These are phyloP conservation scores for Haliclystus octoradiatus DNA, from an alignment of 30 jellyfish, hydroid and myxozoan species.

Conservation along the genomic window DNA sequence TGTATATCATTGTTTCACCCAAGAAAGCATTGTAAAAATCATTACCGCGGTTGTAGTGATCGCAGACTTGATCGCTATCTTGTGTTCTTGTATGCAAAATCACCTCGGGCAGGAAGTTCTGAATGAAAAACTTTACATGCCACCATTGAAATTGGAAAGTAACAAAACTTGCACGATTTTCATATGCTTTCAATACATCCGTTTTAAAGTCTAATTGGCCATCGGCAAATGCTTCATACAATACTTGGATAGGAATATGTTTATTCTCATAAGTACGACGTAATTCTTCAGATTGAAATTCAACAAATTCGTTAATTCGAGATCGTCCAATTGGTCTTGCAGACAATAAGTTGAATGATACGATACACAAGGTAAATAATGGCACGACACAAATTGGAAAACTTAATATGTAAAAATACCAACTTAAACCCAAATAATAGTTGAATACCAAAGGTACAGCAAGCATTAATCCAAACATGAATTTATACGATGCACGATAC, in stretches of 20 bases:
- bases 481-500: background rate
- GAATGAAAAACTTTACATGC: conserved; percentile 78
- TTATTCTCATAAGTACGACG: conserved; percentile 29
- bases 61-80: conserved; percentile 68
- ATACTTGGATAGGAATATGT: conserved; percentile 61
- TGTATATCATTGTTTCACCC: conserved; percentile 73
- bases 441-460: background rate
- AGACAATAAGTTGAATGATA: conserved; percentile 14
- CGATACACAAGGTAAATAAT: background rate
- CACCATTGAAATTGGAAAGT: conserved; percentile 68
- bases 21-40: conserved; percentile 73
- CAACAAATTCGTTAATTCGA: conserved; percentile 49
- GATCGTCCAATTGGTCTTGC: conserved; percentile 18
- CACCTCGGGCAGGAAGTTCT: conserved; percentile 77
- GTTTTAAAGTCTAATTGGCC: conserved; percentile 55
- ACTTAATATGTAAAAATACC: background rate
- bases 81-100: conserved; percentile 51
- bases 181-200: conserved; percentile 57
- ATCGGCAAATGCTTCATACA: conserved; percentile 76
- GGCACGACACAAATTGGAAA: background rate
- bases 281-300: conserved; percentile 37
- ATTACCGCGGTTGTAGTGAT: conserved; percentile 91
- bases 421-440: background rate
- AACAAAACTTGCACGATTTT: conserved; percentile 49
- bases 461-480: background rate